Percentiles rank a stretch among this genome's conserved stretches.
These are phyloP conservation scores for Platalea minor DNA, from an alignment of 2,797 vertebrate species.

Conservation along the genomic window DNA sequence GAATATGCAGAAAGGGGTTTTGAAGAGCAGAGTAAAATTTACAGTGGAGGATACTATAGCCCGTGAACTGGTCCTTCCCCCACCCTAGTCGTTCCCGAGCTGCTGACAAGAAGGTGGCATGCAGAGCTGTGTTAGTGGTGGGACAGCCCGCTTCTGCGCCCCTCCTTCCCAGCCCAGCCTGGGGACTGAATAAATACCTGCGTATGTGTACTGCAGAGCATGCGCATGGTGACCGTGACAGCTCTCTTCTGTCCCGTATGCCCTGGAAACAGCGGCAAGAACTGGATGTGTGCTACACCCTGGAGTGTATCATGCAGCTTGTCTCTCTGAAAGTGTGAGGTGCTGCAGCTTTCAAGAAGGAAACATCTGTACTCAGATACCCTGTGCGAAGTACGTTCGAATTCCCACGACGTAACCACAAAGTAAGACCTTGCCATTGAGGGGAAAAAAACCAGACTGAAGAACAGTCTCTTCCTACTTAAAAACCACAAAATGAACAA, in stretches of 20 bases:
- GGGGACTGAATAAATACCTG: no score
- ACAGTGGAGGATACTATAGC: background rate
- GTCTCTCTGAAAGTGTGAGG: background rate
- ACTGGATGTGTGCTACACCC: background rate
- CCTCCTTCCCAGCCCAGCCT: no score
- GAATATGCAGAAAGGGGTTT: background rate
- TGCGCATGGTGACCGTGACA: background rate
- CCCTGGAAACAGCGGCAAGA: background rate
- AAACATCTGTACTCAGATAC: background rate
- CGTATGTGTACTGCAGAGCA: accelerated
- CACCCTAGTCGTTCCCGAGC: background rate
- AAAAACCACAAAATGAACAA: accelerated
- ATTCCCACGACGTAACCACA: background rate
- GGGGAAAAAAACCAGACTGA: background rate
- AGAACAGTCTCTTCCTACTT: background rate
- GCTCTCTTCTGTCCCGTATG: background rate
- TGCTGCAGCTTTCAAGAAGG: background rate
- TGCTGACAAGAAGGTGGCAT: background rate
- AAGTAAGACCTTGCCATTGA: background rate
- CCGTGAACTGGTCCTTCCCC: background rate
- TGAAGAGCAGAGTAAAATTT: background rate
- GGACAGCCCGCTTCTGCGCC: accelerated
- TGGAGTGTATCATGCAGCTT: background rate
- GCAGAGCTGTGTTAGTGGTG: background rate
- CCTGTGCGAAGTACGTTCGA: background rate